These are phyloP conservation scores for Ectropis crepuscularia DNA, from an alignment of 2,888 invertebrate genomes.

Conservation along the genomic window DNA sequence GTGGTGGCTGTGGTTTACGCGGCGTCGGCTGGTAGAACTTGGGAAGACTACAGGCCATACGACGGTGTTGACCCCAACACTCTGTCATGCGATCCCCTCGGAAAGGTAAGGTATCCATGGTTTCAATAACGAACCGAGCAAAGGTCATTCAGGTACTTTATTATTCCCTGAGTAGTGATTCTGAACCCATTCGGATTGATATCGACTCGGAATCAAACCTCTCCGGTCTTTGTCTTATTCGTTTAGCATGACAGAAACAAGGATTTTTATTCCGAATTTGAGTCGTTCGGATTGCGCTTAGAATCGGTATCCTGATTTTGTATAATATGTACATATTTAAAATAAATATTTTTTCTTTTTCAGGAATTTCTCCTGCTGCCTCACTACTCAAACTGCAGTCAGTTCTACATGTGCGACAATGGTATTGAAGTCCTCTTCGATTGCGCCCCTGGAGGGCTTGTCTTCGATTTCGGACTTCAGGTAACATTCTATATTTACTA, in stretches of 20 bases:
- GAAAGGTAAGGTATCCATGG: constrained; percentile 52
- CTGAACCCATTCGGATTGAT: no score
- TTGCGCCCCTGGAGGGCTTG: constrained; percentile 47
- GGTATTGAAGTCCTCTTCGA: constrained; percentile 63
- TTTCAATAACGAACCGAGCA: no score
- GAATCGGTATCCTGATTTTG: no score
- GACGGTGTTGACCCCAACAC: constrained; percentile 66
- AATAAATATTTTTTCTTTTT: no score
- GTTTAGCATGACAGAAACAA: no score
- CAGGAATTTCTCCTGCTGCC: constrained; percentile 70
- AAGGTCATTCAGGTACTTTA: no score
- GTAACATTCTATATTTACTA: constrained; percentile 44
- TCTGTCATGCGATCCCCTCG: constrained; percentile 66
- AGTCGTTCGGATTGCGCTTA: no score
- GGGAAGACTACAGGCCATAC: constrained; percentile 33
- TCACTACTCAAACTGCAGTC: constrained; percentile 61
- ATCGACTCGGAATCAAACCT: no score
- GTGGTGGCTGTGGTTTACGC: constrained; percentile 43
- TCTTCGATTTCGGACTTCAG: constrained; percentile 70
- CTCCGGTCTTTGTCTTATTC: no score
- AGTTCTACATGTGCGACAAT: constrained; percentile 69
- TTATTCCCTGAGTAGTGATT: no score
- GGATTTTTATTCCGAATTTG: no score
- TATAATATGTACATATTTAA: no score
- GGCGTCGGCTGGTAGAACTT: constrained; percentile 8